Evolutionary conservation across 2,888 invertebrate genomes (phyloP), one percentile per base, ranked within the genome.

Genomic region (Apamea monoglypha): DNA sequence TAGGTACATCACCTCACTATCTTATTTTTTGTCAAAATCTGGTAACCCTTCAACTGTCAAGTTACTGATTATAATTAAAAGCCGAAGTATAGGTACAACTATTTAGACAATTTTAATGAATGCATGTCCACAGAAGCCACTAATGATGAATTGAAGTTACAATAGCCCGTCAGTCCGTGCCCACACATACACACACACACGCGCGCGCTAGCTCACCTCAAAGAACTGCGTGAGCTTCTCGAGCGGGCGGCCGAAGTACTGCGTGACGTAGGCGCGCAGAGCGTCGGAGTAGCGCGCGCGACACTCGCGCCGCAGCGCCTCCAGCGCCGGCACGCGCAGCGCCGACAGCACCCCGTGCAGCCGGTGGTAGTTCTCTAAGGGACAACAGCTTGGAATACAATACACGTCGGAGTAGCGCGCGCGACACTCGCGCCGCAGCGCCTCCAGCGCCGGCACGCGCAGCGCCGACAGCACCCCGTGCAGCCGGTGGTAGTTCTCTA

Each of bases 281-380:
- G 99, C 98, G 83, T 99, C 99, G 89, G 98, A 98, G 97, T 99
- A 99, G 86, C 98, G 98, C 90, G 98, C 97, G 95, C 99, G 99
- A 0, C 99, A 98, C 93, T 99, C 99, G 94, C 99, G 99, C 82
- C 99, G 97, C 92, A 98, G 98, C 67, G 97, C 96, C 92, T 99
- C 99, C 92, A 99, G 97, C 88, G 99, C 98, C 16, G 98, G 97
- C 89, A 99, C 98, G 97, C 99, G 99, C 90, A 99, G 96, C 93
- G 99, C 98, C 14, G 98, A 98, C 88, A 99, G 95, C 87, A 98
- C 96, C 68, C 98, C 98, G 94, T 98, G 98, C 94, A 99, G 98
- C 91, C 98, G 98, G 97, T 99, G 99, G 96, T 98, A 99, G 96
- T 99, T 99, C 97, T 99, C 92, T 64, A 5, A 10, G 10, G 63